These are phyloP conservation scores for Nymphalis c-album DNA, from an alignment of 2,888 invertebrate species.

Conservation along the genomic window DNA sequence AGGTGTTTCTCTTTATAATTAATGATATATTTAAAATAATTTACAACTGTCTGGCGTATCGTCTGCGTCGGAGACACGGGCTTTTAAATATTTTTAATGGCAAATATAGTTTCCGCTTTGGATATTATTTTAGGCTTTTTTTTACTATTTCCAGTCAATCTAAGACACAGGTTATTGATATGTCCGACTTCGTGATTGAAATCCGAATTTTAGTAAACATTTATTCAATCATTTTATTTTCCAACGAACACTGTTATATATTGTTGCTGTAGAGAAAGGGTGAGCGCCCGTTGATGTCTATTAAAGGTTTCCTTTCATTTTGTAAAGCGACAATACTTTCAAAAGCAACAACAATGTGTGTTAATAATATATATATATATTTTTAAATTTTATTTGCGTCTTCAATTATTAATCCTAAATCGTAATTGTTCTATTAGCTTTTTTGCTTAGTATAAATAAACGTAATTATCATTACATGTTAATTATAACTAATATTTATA, in stretches of 20 bases:
- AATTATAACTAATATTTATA: too few relatives aligned
- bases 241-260: too few relatives aligned
- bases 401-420: too few relatives aligned
- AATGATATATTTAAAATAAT: constrained; percentile 18
- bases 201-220: too few relatives aligned
- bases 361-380: too few relatives aligned
- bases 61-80: constrained; percentile 18
- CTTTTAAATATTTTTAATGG: neutral
- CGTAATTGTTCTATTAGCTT: too few relatives aligned
- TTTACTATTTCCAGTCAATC: neutral
- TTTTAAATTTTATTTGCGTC: too few relatives aligned
- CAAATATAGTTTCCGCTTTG: neutral
- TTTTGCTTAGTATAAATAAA: too few relatives aligned
- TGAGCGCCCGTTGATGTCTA: constrained; percentile 62
- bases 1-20: constrained; percentile 9
- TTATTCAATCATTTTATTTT: too few relatives aligned
- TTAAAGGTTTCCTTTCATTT: constrained; percentile 49
- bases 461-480: too few relatives aligned
- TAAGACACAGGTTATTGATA: too few relatives aligned
- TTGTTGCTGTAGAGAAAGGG: constrained; percentile 12
- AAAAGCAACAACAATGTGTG: neutral
- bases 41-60: constrained; percentile 23
- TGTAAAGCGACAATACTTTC: constrained; percentile 9
- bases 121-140: neutral
- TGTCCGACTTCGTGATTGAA: too few relatives aligned